Base-by-base conservation (phyloP, 1,140 invertebrate species). In the Philopotamus ludificatus region DNA sequence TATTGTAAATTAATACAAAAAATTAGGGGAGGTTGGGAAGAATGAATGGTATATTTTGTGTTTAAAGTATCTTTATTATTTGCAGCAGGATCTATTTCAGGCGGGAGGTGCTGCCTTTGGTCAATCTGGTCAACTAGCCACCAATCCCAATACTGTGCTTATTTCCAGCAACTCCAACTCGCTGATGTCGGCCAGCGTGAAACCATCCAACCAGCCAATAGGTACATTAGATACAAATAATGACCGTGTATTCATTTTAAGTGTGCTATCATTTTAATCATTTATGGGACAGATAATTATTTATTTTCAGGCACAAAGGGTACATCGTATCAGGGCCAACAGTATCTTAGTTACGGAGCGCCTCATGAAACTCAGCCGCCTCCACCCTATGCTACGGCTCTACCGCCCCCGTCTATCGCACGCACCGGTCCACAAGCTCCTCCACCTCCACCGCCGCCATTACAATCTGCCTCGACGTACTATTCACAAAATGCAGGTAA, bases 81-180 rank as follows among this genome's bases (percentile, higher is more conserved):
- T 65, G 25, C 62, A 70, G 65, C 63, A 70, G 63, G 62, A 70
- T 15, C 51, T 70, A 7, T 70, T 70, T 60, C 65, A 70, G 26
- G 80, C 83, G 70, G 78, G 86, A 79, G 67, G 86, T 76, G 71
- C 84, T 76, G 62, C 85, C 79, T 87, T 90, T 76, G 86, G 88
- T 16, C 88, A 92, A 75, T 88, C 87, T 68, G 85, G 89, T 53
- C 91, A 92, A 72, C 83, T 91, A 59, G 84, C 87, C 66, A 91
- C 85, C 73, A 93, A 90, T 79, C 91, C 92, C 21, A 94, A 88
- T 72, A 92, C 92, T 22, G 90, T 94, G 58, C 85, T 96, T 65
- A 94, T 95, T 63, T 93, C 91, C 51, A 93, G 92, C 22, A 89
- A 89, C 7, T 88, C 89, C 7, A 93, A 92, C 77, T 93, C 92